Conservation (phyloP, 2,113 vertebrate genomes). For the Eidolon helvum region DNA sequence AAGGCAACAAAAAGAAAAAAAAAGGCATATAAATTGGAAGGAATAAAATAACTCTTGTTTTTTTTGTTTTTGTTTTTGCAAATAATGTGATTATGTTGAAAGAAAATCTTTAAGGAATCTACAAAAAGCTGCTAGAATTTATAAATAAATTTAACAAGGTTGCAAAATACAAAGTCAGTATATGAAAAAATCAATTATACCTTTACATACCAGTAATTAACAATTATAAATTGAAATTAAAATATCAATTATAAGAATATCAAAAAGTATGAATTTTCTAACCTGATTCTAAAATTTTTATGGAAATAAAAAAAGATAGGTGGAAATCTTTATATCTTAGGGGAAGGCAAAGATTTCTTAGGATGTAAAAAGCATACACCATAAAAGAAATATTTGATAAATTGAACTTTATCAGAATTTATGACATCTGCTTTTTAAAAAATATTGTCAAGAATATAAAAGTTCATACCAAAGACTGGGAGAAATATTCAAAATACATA, state of each 20-base stretch:
- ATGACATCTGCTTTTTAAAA: background rate
- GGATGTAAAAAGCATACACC: background rate
- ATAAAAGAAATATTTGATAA: background rate
- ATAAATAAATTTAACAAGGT: background rate
- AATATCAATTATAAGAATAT: background rate
- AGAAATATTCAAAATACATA: background rate
- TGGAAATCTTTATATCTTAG: background rate
- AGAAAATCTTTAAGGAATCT: background rate
- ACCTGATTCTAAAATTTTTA: background rate
- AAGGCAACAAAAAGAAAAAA: background rate
- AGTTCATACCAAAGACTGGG: background rate
- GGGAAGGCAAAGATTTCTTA: background rate
- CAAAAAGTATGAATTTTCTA: background rate
- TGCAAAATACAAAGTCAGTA: background rate
- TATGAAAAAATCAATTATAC: background rate
- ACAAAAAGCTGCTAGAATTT: background rate
- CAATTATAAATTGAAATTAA: background rate
- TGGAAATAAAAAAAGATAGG: background rate
- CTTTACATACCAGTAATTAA: background rate
- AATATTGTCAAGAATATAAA: background rate
- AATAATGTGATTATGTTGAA: background rate
- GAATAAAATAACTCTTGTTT: background rate
- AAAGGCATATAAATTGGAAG: background rate
- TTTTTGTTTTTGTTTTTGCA: background rate
- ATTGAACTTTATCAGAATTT: background rate